phyloP scores from a whole-genome alignment of 1,140 invertebrate species.

The Vanessa tameamea region DNA sequence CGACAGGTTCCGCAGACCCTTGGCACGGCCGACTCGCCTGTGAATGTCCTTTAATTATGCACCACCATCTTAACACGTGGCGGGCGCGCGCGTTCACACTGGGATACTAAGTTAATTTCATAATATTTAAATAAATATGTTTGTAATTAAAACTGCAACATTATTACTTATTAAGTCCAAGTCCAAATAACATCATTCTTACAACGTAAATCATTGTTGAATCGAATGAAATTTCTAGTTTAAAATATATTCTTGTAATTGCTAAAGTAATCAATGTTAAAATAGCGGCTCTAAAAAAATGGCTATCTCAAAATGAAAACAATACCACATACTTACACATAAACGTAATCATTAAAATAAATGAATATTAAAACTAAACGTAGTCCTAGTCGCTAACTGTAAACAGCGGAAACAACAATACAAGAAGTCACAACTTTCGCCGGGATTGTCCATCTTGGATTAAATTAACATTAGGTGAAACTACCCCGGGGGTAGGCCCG shows the following conservation, averaged over 20 bases:
- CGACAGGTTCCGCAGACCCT: conserved; percentile 55
- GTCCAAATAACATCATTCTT: too few relatives aligned
- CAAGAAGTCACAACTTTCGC: conserved; percentile 67
- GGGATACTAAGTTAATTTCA: conserved; percentile 15
- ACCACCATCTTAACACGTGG: conserved; percentile 66
- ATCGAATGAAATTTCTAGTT: too few relatives aligned
- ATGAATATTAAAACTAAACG: too few relatives aligned
- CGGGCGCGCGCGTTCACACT: conserved; percentile 39
- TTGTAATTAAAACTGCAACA: background rate
- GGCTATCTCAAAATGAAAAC: too few relatives aligned
- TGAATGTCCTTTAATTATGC: conserved; percentile 61
- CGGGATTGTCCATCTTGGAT: conserved; percentile 69
- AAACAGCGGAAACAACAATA: conserved; percentile 49
- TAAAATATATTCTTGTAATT: too few relatives aligned
- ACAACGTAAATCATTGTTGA: too few relatives aligned
- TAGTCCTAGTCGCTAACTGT: conserved; percentile 30
- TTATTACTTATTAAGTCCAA: too few relatives aligned
- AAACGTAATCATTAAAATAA: too few relatives aligned
- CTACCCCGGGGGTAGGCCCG: conserved; percentile 52
- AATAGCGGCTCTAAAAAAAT: too few relatives aligned
- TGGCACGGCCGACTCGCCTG: conserved; percentile 13
- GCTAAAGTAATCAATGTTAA: too few relatives aligned
- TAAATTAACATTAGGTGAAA: conserved; percentile 77
- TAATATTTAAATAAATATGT: background rate
- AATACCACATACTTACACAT: too few relatives aligned